Percentiles rank a stretch among this genome's conserved stretches.
Evolutionary conservation across 2,797 vertebrate species (phyloP).

Genomic region (Poecilia wingei): DNA sequence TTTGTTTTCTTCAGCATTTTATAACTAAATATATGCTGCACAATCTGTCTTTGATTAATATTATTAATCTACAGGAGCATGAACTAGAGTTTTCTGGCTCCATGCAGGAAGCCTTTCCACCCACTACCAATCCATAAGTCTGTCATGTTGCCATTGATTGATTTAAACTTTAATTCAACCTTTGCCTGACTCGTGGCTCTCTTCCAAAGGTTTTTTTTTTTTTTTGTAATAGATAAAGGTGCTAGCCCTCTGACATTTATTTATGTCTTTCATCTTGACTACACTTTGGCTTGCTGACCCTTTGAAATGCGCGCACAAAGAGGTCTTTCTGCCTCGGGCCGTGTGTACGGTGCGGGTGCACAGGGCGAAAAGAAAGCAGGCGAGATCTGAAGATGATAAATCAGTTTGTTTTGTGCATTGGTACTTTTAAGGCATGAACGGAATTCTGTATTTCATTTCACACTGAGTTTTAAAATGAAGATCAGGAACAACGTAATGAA

Average conservation of each 20-base stretch:
- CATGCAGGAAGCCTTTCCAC: constrained; percentile 17
- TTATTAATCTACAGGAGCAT: neutral
- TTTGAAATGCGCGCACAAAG: constrained; percentile 49
- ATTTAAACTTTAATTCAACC: constrained; percentile 25
- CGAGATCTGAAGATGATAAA: neutral
- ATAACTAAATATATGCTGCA: neutral
- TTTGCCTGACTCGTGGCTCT: constrained; percentile 14
- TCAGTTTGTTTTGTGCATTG: neutral
- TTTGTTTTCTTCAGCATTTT: neutral
- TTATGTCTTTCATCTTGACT: constrained; percentile 16
- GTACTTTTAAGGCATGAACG: neutral
- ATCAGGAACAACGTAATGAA: neutral
- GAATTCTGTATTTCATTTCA: neutral
- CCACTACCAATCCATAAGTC: constrained; percentile 23
- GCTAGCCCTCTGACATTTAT: constrained; percentile 51
- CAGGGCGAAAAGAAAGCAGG: neutral
- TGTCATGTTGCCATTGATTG: constrained; percentile 18
- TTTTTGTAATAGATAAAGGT: constrained; percentile 1
- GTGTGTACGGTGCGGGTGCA: neutral
- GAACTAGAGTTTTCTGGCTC: constrained; percentile 13
- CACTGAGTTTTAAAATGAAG: neutral
- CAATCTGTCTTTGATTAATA: neutral
- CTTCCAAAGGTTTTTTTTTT: neutral
- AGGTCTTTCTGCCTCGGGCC: constrained; percentile 9
- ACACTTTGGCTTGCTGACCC: constrained; percentile 30